Evolutionary conservation across 2,113 vertebrate genomes (phyloP).

Genomic region (Asarcornis scutulata): DNA sequence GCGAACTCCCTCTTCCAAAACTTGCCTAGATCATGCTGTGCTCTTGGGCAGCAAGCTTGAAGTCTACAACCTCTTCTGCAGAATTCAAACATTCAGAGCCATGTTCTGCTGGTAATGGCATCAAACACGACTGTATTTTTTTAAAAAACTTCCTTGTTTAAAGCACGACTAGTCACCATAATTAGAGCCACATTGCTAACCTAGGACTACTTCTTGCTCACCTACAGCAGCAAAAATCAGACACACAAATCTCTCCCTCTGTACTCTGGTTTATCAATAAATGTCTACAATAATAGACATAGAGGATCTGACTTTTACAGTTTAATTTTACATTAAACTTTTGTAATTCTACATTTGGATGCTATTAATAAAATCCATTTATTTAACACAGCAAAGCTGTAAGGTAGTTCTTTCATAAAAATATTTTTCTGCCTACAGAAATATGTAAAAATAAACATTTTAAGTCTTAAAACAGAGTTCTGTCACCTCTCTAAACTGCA

Average conservation of each 20-base stretch:
- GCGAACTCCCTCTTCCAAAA: background rate
- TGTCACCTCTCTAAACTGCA: background rate
- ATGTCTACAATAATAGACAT: background rate
- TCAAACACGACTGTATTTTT: no score
- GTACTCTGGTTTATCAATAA: background rate
- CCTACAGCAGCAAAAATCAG: background rate
- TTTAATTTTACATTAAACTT: background rate
- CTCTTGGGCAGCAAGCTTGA: background rate
- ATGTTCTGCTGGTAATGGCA: background rate
- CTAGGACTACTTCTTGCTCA: background rate
- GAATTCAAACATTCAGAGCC: background rate
- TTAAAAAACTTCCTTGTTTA: background rate
- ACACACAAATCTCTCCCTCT: background rate
- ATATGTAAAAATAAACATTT: background rate
- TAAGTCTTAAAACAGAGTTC: background rate
- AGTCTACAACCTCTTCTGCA: background rate
- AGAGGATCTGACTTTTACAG: background rate
- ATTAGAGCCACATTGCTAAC: background rate
- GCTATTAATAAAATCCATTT: background rate
- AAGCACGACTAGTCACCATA: background rate
- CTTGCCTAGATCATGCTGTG: no score
- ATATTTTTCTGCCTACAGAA: background rate
- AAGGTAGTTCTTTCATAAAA: background rate
- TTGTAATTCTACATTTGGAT: background rate
- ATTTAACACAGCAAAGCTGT: background rate